Percentiles rank a stretch among this genome's conserved stretches.
These are phyloP conservation scores for Smutsia gigantea DNA, from an alignment of 2,797 vertebrate species.

Conservation along the genomic window DNA sequence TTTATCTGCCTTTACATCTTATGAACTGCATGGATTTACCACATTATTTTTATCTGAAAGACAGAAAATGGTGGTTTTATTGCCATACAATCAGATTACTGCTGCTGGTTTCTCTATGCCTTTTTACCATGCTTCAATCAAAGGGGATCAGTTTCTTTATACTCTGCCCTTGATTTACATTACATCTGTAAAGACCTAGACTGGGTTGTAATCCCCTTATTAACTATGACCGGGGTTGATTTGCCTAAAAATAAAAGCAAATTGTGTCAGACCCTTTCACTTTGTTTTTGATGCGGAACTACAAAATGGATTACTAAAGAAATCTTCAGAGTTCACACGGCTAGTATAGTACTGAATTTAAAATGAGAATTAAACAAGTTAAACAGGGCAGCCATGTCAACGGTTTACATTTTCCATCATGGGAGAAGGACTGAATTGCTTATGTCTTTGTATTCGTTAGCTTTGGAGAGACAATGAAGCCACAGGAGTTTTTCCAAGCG, in stretches of 20 bases:
- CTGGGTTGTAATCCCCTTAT: conserved; percentile 97
- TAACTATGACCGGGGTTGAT: conserved; percentile 93
- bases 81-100: conserved; percentile 92
- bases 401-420: conserved; percentile 88
- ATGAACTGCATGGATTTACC: conserved; percentile 91
- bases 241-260: conserved; percentile 96
- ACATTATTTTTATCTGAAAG: conserved; percentile 91
- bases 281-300: conserved; percentile 97
- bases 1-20: conserved; percentile 91
- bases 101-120: conserved; percentile 90
- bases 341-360: conserved; percentile 91
- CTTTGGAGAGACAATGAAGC: conserved; percentile 88
- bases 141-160: conserved; percentile 95
- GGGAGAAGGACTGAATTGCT: conserved; percentile 86
- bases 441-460: conserved; percentile 88
- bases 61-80: conserved; percentile 91
- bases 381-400: conserved; percentile 89
- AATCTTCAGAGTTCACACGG: conserved; percentile 91
- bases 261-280: conserved; percentile 94
- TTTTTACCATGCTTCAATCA: conserved; percentile 93
- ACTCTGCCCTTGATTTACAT: conserved; percentile 91
- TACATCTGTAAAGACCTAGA: conserved; percentile 94
- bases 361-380: conserved; percentile 93
- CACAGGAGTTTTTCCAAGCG: conserved; percentile 89
- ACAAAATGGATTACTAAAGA: conserved; percentile 98